phyloP scores from a whole-genome alignment of 2,888 invertebrate genomes.

The Pristionchus japonicus region DNA sequence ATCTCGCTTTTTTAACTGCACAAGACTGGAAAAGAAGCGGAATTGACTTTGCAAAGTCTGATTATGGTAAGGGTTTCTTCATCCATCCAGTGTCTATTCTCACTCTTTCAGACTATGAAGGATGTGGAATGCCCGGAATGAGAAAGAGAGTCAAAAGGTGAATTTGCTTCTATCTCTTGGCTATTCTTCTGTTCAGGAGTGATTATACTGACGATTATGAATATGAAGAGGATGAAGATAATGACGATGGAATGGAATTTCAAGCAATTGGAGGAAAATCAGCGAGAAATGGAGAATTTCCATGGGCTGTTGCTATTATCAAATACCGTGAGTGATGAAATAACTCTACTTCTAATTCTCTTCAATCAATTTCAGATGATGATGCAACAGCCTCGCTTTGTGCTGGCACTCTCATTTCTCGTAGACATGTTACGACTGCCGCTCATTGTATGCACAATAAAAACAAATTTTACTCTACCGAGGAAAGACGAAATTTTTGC shows the following conservation, averaged over 20 bases:
- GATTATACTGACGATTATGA: not conserved
- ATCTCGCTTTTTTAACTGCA: not conserved
- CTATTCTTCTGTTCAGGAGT: too few relatives aligned
- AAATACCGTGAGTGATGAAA: not conserved
- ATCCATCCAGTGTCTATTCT: not conserved
- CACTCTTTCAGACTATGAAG: not conserved
- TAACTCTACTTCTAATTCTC: not conserved
- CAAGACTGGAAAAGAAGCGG: not conserved
- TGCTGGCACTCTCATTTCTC: slow-evolving; percentile 28
- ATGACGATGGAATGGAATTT: not conserved
- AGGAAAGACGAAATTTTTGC: not conserved
- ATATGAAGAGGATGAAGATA: not conserved
- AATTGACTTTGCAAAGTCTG: not conserved
- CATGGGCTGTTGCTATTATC: slow-evolving; percentile 8
- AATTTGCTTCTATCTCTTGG: too few relatives aligned
- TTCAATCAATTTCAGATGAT: not conserved
- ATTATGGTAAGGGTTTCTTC: not conserved
- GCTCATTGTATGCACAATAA: not conserved
- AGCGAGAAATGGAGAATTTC: not conserved
- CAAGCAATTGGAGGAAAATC: not conserved
- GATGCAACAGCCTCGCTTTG: not conserved
- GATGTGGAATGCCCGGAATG: not conserved
- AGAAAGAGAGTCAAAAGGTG: not conserved
- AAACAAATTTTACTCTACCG: not conserved
- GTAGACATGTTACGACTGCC: slow-evolving; percentile 20